Base-by-base conservation (phyloP, 2,797 vertebrate species). In the Merluccius polli region DNA sequence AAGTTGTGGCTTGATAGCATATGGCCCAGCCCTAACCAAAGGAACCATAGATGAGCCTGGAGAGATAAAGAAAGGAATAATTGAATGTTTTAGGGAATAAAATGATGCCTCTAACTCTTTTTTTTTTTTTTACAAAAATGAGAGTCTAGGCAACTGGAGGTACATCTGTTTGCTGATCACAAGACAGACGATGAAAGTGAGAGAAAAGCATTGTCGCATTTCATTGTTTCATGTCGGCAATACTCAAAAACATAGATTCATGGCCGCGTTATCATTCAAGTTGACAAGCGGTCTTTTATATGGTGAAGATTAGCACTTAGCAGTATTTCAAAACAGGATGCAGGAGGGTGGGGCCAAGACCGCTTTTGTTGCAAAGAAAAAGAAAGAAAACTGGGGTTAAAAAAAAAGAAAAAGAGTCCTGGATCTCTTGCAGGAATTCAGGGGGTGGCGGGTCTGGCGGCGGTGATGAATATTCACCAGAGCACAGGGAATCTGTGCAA, bases 381-480 rank as follows among this genome's bases (percentile, higher is more conserved):
- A 41, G 36, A 84, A 48, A 52, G 67, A 69, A 18, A 69, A 31
- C 27, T 29, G 67, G 27, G 30, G 67, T 32, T 15, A 79, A 63
- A 80, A 79, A 76, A 63, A 73, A 24, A 84, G 78, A 74, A 69
- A 77, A 67, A 78, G 16, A 68, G 70, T 72, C 32, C 73, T 81
- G 85, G 83, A 79, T 81, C 75, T 73, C 78, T 82, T 85, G 80
- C 86, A 78, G 72, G 79, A 83, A 83, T 78, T 41, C 77, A 81
- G 81, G 84, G 84, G 83, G 71, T 83, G 79, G 65, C 74, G 78
- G 81, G 77, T 70, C 74, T 73, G 21, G 78, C 73, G 84, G 87
- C 79, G 77, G 59, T 82, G 79, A 82, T 88, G 76, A 89, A 91
- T 88, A 89, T 90, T 91, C 82, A 89, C 83, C 48, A 83, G 71